Evolutionary conservation across 2,888 invertebrate species (phyloP).

Genomic region (Pristionchus japonicus): DNA sequence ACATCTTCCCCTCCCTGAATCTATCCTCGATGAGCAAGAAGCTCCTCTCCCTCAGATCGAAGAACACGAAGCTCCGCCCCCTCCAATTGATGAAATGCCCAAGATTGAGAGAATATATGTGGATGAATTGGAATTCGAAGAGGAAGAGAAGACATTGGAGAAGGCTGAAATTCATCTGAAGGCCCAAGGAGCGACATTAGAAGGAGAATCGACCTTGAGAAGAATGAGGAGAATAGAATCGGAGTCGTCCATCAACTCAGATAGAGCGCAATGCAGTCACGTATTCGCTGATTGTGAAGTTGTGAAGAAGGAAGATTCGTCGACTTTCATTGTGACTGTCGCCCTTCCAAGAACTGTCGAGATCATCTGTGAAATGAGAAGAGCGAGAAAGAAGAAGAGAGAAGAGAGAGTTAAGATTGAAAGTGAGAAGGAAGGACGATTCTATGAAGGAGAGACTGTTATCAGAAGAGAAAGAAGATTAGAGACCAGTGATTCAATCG

Average conservation of each 20-base stretch:
- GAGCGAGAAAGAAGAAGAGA: constrained; percentile 53
- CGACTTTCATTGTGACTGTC: constrained; percentile 66
- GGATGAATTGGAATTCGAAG: constrained; percentile 66
- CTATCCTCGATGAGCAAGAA: neutral
- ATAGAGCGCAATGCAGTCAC: constrained; percentile 56
- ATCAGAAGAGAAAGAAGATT: constrained; percentile 55
- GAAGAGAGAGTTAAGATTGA: constrained; percentile 57
- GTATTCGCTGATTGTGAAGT: constrained; percentile 73
- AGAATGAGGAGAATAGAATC: constrained; percentile 61
- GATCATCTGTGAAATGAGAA: constrained; percentile 40
- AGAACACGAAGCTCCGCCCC: constrained; percentile 63
- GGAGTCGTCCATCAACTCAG: constrained; percentile 49
- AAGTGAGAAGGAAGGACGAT: constrained; percentile 59
- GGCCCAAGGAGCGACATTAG: constrained; percentile 66
- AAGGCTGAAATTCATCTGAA: constrained; percentile 65
- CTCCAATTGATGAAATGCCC: constrained; percentile 52
- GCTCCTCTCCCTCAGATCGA: constrained; percentile 53
- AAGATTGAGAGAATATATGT: constrained; percentile 68
- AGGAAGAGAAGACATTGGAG: constrained; percentile 56
- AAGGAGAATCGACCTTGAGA: constrained; percentile 62
- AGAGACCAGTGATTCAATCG: constrained; percentile 42
- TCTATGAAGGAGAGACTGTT: constrained; percentile 61
- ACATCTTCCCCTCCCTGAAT: constrained; percentile 39
- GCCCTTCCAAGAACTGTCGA: constrained; percentile 55
- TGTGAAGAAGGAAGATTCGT: constrained; percentile 68